Conservation (phyloP, 2,797 vertebrate genomes). For the Sebastes vulpes region DNA sequence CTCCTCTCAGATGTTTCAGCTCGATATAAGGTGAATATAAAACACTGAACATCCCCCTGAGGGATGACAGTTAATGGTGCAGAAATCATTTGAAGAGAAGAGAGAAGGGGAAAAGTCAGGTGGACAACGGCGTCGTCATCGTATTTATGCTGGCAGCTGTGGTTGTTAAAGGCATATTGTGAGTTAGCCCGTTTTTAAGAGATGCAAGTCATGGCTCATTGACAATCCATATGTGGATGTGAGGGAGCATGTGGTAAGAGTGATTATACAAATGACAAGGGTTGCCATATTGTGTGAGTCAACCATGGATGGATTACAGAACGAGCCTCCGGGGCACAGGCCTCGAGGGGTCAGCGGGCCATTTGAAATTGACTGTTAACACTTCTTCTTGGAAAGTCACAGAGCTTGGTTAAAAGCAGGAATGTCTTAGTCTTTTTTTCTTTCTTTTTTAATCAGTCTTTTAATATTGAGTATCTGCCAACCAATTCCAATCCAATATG, state of each 20-base stretch:
- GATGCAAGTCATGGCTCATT: slow-evolving; percentile 52
- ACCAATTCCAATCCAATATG: not conserved
- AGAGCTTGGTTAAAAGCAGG: not conserved
- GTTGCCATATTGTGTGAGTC: not conserved
- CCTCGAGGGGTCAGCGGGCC: not conserved
- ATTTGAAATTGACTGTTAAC: not conserved
- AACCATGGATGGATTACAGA: not conserved
- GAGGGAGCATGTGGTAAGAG: slow-evolving; percentile 1
- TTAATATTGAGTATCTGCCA: not conserved
- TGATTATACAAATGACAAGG: slow-evolving; percentile 21
- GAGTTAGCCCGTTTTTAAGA: slow-evolving; percentile 25
- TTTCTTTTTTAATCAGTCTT: not conserved
- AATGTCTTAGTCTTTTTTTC: not conserved
- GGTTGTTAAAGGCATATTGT: slow-evolving; percentile 28
- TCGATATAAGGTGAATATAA: slow-evolving; percentile 35
- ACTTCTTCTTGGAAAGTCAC: not conserved
- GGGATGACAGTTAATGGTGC: slow-evolving; percentile 21
- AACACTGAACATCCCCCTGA: slow-evolving; percentile 23
- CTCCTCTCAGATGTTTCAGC: slow-evolving; percentile 33
- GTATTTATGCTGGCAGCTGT: slow-evolving; percentile 14
- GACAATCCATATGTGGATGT: slow-evolving; percentile 49
- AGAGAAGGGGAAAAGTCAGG: not conserved
- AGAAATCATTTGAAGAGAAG: not conserved
- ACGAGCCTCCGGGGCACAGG: not conserved
- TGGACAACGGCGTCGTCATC: not conserved